A percentile compares a stretch with the other conserved stretches of the same genome.
phyloP scores from a whole-genome alignment of 2,113 vertebrate species.

The Bubo bubo region DNA sequence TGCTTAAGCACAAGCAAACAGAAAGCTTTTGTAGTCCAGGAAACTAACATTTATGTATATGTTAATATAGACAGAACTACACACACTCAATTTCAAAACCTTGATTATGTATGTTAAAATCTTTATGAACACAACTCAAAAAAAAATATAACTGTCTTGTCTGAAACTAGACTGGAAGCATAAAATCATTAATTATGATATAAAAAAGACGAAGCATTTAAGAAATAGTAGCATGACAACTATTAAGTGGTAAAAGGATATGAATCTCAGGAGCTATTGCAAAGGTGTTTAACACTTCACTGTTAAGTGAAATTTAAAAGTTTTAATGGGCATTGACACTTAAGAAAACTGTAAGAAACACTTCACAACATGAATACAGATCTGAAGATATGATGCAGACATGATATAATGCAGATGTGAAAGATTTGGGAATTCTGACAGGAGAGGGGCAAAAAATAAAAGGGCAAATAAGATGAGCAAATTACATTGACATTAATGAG shows the following conservation, averaged over 20 bases:
- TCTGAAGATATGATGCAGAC: background rate
- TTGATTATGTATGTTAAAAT: background rate
- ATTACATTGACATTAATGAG: background rate
- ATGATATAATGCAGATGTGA: background rate
- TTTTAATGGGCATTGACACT: background rate
- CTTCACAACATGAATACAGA: background rate
- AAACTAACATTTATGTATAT: background rate
- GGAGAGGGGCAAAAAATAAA: background rate
- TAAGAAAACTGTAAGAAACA: background rate
- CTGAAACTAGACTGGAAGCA: background rate
- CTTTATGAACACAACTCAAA: background rate
- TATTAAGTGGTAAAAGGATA: background rate
- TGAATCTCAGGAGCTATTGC: background rate
- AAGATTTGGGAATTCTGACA: background rate
- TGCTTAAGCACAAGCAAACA: background rate
- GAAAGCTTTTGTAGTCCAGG: background rate
- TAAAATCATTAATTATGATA: background rate
- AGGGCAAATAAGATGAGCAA: background rate
- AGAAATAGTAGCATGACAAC: background rate
- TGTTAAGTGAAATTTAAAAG: background rate
- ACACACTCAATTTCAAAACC: background rate
- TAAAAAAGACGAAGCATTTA: background rate
- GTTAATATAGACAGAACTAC: background rate
- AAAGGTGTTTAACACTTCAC: background rate
- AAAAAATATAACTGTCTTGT: background rate